Conservation (phyloP, 1,140 invertebrate genomes). For the Megalopta genalis region DNA sequence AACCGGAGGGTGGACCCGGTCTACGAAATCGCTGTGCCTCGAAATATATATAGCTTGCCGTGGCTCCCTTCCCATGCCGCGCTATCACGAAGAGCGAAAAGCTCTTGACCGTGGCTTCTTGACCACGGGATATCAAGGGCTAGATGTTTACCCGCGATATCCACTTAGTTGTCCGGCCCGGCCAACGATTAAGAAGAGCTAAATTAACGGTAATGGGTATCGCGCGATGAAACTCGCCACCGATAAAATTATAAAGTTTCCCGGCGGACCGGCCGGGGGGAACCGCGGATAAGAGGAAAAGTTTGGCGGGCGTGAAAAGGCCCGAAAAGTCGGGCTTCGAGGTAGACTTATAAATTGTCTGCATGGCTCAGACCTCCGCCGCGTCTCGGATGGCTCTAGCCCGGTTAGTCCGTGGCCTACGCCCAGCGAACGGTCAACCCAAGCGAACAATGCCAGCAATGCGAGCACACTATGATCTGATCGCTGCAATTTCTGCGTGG, state of each 20-base stretch:
- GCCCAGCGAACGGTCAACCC: background rate
- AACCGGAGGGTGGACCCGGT: background rate
- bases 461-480: background rate
- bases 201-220: conserved; percentile 61
- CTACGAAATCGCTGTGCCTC: background rate
- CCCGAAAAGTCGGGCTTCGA: conserved; percentile 64
- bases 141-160: conserved; percentile 42
- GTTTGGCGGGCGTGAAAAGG: conserved; percentile 62
- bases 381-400: conserved; percentile 23
- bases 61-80: background rate
- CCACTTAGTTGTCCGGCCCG: conserved; percentile 21
- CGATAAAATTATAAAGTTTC: conserved; percentile 71
- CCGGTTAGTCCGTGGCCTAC: background rate
- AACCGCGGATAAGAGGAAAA: conserved; percentile 57
- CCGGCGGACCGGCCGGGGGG: conserved; percentile 11
- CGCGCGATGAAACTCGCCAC: conserved; percentile 49
- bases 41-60: background rate
- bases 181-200: conserved; percentile 46
- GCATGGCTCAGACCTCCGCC: conserved; percentile 21
- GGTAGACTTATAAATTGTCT: conserved; percentile 60
- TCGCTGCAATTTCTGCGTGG: too few species aligned
- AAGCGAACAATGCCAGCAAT: conserved; percentile 12
- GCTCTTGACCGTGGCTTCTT: conserved; percentile 13
- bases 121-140: conserved; percentile 14
- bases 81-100: background rate